phyloP scores from a whole-genome alignment of 2,888 invertebrate genomes.

The Xylocampa areola region DNA sequence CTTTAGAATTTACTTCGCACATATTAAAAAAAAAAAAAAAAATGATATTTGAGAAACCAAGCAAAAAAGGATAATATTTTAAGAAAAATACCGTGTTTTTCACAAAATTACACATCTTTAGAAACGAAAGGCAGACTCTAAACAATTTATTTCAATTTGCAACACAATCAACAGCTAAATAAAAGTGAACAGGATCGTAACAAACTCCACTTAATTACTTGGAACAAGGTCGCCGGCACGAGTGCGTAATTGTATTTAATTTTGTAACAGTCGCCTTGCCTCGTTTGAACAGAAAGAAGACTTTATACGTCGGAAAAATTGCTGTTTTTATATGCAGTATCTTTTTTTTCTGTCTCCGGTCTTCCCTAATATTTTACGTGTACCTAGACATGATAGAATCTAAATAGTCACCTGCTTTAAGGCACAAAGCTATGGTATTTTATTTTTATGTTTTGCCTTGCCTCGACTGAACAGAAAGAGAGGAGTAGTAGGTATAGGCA shows the following conservation, averaged over 20 bases:
- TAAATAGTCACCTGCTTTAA: too few species aligned
- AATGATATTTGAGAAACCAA: too few species aligned
- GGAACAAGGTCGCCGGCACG: constrained; percentile 35
- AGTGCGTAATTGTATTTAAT: constrained; percentile 50
- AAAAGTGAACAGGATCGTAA: constrained; percentile 34
- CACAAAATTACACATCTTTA: constrained; percentile 3
- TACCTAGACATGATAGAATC: too few species aligned
- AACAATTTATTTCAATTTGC: constrained; percentile 42
- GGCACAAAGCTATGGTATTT: too few species aligned
- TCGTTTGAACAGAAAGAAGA: constrained; percentile 1
- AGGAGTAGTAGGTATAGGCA: too few species aligned
- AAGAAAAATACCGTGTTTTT: neutral
- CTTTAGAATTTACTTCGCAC: too few species aligned
- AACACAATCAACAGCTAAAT: constrained; percentile 42
- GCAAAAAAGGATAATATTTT: neutral
- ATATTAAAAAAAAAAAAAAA: too few species aligned
- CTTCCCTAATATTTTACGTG: too few species aligned
- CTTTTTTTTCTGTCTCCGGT: too few species aligned
- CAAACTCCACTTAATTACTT: constrained; percentile 49
- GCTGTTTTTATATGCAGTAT: neutral
- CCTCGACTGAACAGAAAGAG: too few species aligned
- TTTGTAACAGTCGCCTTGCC: constrained; percentile 11
- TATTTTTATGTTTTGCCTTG: too few species aligned
- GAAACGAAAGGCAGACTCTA: constrained; percentile 26
- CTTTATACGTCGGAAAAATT: neutral